Evolutionary conservation across 2,797 vertebrate genomes (phyloP).

Genomic region (Peromyscus attwateri): DNA sequence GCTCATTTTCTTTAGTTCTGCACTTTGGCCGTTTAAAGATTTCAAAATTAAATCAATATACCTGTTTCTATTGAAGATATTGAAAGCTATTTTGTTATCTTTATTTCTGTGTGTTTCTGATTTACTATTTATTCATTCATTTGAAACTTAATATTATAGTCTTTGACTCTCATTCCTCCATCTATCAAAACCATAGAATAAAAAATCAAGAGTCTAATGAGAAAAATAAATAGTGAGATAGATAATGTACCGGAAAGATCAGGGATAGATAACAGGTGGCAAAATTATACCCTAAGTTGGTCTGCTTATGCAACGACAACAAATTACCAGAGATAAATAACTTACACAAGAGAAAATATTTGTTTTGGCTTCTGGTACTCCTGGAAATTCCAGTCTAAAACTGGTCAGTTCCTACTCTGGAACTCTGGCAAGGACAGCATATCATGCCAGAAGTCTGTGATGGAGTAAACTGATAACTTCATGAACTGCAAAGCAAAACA

Average conservation of each 20-base stretch:
- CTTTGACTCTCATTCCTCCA: neutral
- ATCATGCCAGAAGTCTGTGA: neutral
- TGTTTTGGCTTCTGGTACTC: neutral
- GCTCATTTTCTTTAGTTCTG: neutral
- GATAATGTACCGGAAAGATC: neutral
- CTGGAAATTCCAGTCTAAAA: neutral
- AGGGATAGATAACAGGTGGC: too few relatives aligned
- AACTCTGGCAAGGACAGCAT: neutral
- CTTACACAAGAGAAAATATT: neutral
- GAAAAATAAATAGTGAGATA: neutral
- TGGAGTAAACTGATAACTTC: neutral
- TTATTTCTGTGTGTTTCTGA: neutral
- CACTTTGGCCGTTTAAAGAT: neutral
- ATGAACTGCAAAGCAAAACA: neutral
- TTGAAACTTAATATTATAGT: neutral
- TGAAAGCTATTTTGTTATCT: slow-evolving; percentile 12
- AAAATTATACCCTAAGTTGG: neutral
- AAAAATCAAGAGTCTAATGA: neutral
- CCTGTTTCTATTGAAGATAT: neutral
- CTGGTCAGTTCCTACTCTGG: neutral
- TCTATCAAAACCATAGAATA: neutral
- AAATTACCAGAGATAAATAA: neutral
- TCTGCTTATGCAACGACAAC: neutral
- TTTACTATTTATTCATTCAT: neutral
- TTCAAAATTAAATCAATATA: neutral